Base-by-base conservation (phyloP, 2,888 invertebrate species). In the Trachelus tabidus region DNA sequence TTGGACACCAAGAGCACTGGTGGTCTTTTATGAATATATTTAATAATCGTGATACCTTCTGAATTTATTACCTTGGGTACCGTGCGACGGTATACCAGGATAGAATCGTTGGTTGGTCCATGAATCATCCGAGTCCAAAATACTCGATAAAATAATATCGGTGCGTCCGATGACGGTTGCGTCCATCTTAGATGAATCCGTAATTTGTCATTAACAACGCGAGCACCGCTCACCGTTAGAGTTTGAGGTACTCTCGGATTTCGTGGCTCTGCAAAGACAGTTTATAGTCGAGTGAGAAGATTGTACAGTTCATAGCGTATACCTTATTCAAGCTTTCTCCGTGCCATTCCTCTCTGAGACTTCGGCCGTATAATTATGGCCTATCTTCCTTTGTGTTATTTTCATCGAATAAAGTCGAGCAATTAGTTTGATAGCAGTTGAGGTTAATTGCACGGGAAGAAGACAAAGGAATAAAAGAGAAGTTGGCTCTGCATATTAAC, bases 71-170 rank as follows among this genome's bases (percentile, higher is more conserved):
- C 95, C 93, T 94, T 94, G 12, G 94, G 92, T n/a, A 95, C 93
- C 30, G 93, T 93, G 85, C 94, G 93, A 87, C 94, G 94, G 83
- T 94, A 93, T 12, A 95, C 94, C 33, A 95, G 91, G 56, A 95
- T 94, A 0, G 95, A 95, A 88, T 94, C 94, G 3, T 94, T 93
- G 15, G 93, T 92, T 11, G 94, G 91, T 0, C 94, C 95, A 79
- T 93, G 93, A 0, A 96, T 93, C 37, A 95, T 93, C 75, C 94
- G 92, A 81, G 96, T 96, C 95, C 96, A 96, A 87, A 94, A 95
- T 6, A 96, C 94, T 87, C 95, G 95, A 89, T 96, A 96, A 84
- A 93, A 93, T 79, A 93, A 93, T 74, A 96, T 94, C 0, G 96
- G 96, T 73, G 96, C 91, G 88, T 96, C 96, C 0, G 96, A 96